These are phyloP conservation scores for Steinernema scapterisci DNA, from an alignment of 2,888 invertebrate species.

Conservation along the genomic window DNA sequence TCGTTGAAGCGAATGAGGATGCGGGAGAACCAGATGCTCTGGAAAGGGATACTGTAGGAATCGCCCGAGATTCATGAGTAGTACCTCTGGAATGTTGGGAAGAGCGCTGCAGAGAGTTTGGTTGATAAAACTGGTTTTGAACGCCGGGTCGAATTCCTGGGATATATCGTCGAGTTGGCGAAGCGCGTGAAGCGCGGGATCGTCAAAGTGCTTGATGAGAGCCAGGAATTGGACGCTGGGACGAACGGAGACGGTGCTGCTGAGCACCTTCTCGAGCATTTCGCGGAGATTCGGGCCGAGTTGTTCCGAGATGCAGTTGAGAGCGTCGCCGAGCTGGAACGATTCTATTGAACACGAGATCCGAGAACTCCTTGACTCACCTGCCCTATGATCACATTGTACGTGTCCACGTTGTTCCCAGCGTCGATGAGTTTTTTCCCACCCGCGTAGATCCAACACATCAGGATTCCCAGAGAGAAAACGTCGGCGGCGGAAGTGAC, in stretches of 20 bases:
- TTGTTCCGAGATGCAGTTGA: constrained; percentile 71
- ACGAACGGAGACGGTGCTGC: constrained; percentile 77
- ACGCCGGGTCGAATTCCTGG: constrained; percentile 82
- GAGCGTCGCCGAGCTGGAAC: constrained; percentile 61
- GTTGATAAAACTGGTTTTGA: constrained; percentile 86
- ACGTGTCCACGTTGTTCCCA: constrained; percentile 84
- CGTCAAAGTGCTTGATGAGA: constrained; percentile 77
- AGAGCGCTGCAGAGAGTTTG: constrained; percentile 71
- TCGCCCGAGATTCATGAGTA: too few species aligned
- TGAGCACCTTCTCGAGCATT: constrained; percentile 55
- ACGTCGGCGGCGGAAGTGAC: constrained; percentile 86
- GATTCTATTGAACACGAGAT: background rate
- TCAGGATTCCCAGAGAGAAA: constrained; percentile 91
- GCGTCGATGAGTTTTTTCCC: constrained; percentile 88
- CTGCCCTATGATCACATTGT: constrained; percentile 86
- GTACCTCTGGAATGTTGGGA: constrained; percentile 59
- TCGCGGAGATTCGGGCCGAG: constrained; percentile 73
- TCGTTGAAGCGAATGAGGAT: constrained; percentile 62
- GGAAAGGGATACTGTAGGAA: constrained; percentile 16
- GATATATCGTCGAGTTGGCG: constrained; percentile 90
- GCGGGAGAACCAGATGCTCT: constrained; percentile 64
- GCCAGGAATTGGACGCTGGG: constrained; percentile 89
- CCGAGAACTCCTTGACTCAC: too few species aligned
- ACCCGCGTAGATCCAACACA: constrained; percentile 86
- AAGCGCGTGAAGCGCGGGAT: constrained; percentile 86